Evolutionary conservation across 2,888 invertebrate genomes (phyloP).

Genomic region (Brachypalpus laphriformis): DNA sequence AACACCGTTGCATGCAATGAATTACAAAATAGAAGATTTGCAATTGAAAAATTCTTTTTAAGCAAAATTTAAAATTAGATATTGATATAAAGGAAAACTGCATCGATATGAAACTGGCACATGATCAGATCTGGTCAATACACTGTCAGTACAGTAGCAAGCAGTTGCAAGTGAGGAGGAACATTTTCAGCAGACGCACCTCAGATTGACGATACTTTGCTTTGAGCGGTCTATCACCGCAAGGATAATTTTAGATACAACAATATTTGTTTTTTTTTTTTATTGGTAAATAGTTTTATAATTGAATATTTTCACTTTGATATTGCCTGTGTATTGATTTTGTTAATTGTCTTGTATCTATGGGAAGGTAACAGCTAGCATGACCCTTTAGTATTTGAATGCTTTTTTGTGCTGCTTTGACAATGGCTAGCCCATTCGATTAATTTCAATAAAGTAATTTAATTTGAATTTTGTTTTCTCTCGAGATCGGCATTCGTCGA

Average conservation of each 20-base stretch:
- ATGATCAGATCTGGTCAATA: conserved; percentile 59
- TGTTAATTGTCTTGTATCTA: conserved; percentile 41
- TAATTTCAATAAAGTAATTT: conserved; percentile 71
- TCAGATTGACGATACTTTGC: conserved; percentile 26
- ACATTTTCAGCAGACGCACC: conserved; percentile 51
- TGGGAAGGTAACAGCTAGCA: conserved; percentile 30
- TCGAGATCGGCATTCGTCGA: conserved; percentile 58
- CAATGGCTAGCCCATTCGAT: conserved; percentile 49
- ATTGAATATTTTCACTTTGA: conserved; percentile 67
- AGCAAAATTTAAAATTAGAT: conserved; percentile 71
- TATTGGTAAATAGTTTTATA: conserved; percentile 39
- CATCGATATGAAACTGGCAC: conserved; percentile 73
- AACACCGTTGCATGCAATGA: neutral
- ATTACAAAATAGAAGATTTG: conserved; percentile 5
- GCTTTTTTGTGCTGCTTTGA: conserved; percentile 41
- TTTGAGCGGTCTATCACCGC: conserved; percentile 28
- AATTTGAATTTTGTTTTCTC: conserved; percentile 50
- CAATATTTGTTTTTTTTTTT: conserved; percentile 17
- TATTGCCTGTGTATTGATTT: conserved; percentile 37
- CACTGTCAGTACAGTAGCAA: conserved; percentile 37
- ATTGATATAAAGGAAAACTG: conserved; percentile 71
- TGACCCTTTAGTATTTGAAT: conserved; percentile 56
- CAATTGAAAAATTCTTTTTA: conserved; percentile 22
- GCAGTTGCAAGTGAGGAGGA: conserved; percentile 12
- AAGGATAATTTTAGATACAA: conserved; percentile 56